phyloP scores from a whole-genome alignment of 2,888 invertebrate species.

The Megaustenia siamemsis region DNA sequence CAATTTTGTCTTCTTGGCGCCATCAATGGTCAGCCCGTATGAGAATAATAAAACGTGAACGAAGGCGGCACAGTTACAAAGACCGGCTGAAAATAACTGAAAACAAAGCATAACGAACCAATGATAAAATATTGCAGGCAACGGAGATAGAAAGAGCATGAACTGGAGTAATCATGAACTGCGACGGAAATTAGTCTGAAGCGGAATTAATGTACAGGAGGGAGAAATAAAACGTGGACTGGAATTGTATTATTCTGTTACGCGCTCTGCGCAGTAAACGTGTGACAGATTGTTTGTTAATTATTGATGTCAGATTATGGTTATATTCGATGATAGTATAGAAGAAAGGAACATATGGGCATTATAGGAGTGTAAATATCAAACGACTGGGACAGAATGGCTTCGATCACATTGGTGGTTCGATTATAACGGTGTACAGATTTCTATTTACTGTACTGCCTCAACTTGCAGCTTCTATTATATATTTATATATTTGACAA shows the following conservation, averaged over 20 bases:
- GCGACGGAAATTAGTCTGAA: neutral
- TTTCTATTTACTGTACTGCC: no score
- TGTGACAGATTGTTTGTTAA: slow-evolving; percentile 21
- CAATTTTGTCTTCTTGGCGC: slow-evolving; percentile 27
- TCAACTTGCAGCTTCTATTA: no score
- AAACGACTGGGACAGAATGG: no score
- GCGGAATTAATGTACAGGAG: slow-evolving; percentile 18
- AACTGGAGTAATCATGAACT: slow-evolving; percentile 31
- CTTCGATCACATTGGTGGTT: no score
- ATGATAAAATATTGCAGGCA: neutral
- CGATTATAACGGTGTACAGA: no score
- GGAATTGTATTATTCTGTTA: neutral
- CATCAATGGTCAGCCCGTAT: slow-evolving; percentile 1
- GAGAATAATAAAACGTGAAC: slow-evolving; percentile 19
- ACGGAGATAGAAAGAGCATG: neutral
- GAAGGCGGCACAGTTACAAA: neutral
- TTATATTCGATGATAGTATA: no score
- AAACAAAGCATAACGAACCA: slow-evolving; percentile 3
- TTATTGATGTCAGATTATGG: slow-evolving; percentile 6
- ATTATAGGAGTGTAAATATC: no score
- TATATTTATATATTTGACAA: no score
- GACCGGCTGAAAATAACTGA: neutral
- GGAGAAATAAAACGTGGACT: neutral
- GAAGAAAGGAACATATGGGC: no score
- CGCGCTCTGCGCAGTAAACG: neutral